Base-by-base conservation (phyloP, 2,797 vertebrate species). In the Eleutherodactylus coqui region DNA sequence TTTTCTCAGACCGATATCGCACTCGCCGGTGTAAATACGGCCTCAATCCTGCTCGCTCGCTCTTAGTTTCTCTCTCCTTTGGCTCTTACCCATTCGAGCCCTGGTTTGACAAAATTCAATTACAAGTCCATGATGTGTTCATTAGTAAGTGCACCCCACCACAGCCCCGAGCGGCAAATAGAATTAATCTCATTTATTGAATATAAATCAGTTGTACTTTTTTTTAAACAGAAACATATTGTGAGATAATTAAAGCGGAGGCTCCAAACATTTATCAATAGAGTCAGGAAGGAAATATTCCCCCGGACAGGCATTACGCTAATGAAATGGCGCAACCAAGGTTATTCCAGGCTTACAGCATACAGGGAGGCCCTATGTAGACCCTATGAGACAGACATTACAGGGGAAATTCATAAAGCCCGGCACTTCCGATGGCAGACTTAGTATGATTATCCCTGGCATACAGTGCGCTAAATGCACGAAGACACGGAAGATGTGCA, bases 171-270 rank as follows among this genome's bases (percentile, higher is more conserved):
- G 45, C 51, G 4, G 14, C 34, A 53, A 64, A 76, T 49, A 80
- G n/a, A 80, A 80, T 75, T 73, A 75, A 80, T 85, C 77, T 85
- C 36, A 75, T 85, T 80, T 51, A 75, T 64, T 80, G 69, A 80
- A 75, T 75, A 75, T 36, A 81, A 85, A 85, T 80, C 84, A 85
- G 75, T 85, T 36, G 77, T 29, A 34, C 62, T 85, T 79, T 67
- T 19, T n/a, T 34, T 64, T 60, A 10, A 27, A 70, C 58, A n/a
- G 51, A 80, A 85, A 43, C 67, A 27, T 70, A 85, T 80, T 73
- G 77, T 32, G 67, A 80, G 84, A 79, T 85, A 72, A 81, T 85
- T 70, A 85, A 80, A 79, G 64, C 41, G 62, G 38, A 36, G 27
- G 62, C 47, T 69, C 6, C 76, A 41, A 79, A 80, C 47, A 70